Conservation (phyloP, 1,140 invertebrate genomes). For the Caenorhabditis tropicalis region DNA sequence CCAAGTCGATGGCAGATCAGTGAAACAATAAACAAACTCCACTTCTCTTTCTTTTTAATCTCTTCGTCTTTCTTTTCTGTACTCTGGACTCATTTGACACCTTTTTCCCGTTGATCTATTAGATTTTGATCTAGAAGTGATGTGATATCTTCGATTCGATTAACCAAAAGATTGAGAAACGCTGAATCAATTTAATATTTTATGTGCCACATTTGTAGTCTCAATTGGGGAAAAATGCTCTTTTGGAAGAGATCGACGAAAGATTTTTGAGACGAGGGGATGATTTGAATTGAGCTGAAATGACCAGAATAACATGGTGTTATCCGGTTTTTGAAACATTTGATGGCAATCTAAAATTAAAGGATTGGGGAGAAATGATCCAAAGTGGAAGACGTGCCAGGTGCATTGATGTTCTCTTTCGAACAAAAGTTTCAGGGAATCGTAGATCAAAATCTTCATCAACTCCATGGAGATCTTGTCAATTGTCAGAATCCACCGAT, state of each 20-base stretch:
- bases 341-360: neutral
- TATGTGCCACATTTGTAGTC: neutral
- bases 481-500: neutral
- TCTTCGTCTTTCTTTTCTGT: neutral
- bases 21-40: neutral
- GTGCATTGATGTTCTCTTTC: too few species aligned
- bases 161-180: neutral
- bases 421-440: neutral
- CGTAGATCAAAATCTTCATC: neutral
- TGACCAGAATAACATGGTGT: neutral
- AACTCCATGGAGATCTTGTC: neutral
- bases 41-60: neutral
- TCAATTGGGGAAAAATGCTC: too few species aligned
- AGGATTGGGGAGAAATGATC: neutral
- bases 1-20: too few species aligned
- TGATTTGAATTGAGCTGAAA: neutral
- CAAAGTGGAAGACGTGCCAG: too few species aligned
- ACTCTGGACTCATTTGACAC: neutral
- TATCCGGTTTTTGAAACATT: too few species aligned
- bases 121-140: slow-evolving; percentile 25
- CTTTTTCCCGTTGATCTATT: neutral
- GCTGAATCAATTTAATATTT: neutral
- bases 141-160: neutral
- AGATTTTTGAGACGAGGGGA: too few species aligned
- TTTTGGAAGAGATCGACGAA: too few species aligned